phyloP scores from a whole-genome alignment of 1,140 invertebrate genomes.

The Pissodes strobi region DNA sequence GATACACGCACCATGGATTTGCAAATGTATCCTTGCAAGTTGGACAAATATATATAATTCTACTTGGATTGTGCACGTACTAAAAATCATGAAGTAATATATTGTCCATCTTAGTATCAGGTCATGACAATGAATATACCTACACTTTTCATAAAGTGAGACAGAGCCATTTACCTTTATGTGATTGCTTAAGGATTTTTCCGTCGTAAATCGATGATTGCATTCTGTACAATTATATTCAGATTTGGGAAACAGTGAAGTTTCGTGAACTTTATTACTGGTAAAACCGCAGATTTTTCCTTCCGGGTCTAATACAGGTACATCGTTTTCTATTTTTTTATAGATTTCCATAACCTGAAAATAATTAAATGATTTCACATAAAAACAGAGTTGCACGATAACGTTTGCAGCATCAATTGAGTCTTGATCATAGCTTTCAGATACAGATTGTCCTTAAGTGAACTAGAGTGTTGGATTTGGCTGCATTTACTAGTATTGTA shows the following conservation, averaged over 20 bases:
- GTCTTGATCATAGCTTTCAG: no score
- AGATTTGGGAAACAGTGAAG: slow-evolving; percentile 48
- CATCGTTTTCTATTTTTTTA: slow-evolving; percentile 57
- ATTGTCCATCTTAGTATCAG: no score
- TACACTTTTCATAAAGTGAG: no score
- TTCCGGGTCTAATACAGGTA: slow-evolving; percentile 64
- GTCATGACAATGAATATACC: no score
- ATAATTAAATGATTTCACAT: no score
- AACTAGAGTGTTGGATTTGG: no score
- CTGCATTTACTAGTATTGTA: no score
- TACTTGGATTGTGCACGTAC: slow-evolving; percentile 67
- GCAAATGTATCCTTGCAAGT: slow-evolving; percentile 70
- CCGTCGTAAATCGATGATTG: slow-evolving; percentile 68
- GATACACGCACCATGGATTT: slow-evolving; percentile 70
- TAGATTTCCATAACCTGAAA: slow-evolving; percentile 63
- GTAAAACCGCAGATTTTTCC: slow-evolving; percentile 60
- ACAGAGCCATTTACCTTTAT: slow-evolving; percentile 62
- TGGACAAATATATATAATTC: slow-evolving; percentile 69
- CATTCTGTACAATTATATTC: slow-evolving; percentile 55
- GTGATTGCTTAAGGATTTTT: slow-evolving; percentile 70
- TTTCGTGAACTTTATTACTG: slow-evolving; percentile 38
- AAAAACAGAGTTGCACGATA: no score
- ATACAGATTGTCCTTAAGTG: no score
- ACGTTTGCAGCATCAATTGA: no score
- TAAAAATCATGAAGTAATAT: slow-evolving; percentile 8